Base-by-base conservation (phyloP, 1,140 invertebrate genomes). In the Riptortus pedestris region DNA sequence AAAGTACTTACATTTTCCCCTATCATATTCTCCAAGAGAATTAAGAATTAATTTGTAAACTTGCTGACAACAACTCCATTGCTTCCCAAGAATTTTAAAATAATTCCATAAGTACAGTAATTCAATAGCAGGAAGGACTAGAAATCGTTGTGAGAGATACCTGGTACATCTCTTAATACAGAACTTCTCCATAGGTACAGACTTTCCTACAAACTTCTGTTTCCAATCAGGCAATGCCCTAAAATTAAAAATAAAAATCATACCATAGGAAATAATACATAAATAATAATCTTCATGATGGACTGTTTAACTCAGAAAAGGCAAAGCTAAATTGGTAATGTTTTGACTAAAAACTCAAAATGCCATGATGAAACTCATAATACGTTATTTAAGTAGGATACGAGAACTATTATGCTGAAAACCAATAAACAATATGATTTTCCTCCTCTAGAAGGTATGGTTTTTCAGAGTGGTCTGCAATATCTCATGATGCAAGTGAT, bases 161-260 rank as follows among this genome's bases (percentile, higher is more conserved):
- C 90, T 79, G 63, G 85, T 82, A 20, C 88, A 81, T 72, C 93
- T 93, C 71, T 85, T 88, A 11, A 92, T 81, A 33, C 88, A 86
- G 78, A 96, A 98, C 72, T 98, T 98, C 74, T 98, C 95, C 81
- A 96, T 88, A 16, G 95, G 94, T 67, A 98, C 76, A 7, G 93
- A 96, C 78, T 97, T 96, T 0, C 95, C 95, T 31, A 93, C 93
- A 63, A 98, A 93, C 63, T 88, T 80, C 72, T 95, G 89, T 71
- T 92, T 93, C 73, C 85, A 85, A 51, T 78, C 78, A 7, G 92
- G 90, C 20, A 88, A 86, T 68, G 85, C 82, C 66, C 88, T 91
- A 71, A 43, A 70, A 69, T 61, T 24, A 63, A 65, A 51, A 24
- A 62, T 60, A 26, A 20, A n/a, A n/a, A n/a, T n/a, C n/a, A n/a